Evolutionary conservation across 35 echinoderm and acorn worm species (phyloP), one percentile per base, ranked within the genome.

Genomic region (Apostichopus japonicus): DNA sequence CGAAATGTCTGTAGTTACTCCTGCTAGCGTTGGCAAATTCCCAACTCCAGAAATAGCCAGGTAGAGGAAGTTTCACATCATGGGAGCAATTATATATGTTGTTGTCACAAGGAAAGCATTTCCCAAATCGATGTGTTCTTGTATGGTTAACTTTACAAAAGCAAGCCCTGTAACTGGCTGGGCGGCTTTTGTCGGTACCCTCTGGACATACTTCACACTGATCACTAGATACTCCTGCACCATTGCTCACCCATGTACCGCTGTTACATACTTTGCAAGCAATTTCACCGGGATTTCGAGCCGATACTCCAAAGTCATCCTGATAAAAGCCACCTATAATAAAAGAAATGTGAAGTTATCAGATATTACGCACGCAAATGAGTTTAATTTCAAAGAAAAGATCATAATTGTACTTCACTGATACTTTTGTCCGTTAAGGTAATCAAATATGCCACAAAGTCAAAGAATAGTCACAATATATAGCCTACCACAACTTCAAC

Each of bases 1-100:
- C 81, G 15, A 84, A 84, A n/a, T 55, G n/a, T 58, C 6, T 13
- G 54, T 84, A 84, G 1, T 84, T 5, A 22, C 1, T 7, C 4
- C 0, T 15, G 27, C 16, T 57, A 84, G 81, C 81, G 10, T 10
- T 22, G 5, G 53, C 17, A 10, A 84, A 84, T 0, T 84, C 17
- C 81, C 81, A 84, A 23, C 81, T 84, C 81, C 81, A 84, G 13
- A 57, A 84, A 54, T 84, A 84, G 17, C 54, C 81, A 14, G 81
- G 81, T 6, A 57, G 17, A 4, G 56, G 81, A n/a, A 51, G 5
- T 51, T 59, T 17, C 16, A 59, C 54, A n/a, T 84, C 81, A 22
- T 84, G 4, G 6, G 81, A 84, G 22, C 81, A 84, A 24, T 84
- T 58, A 22, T 57, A 11, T 57, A 22, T 58, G 17, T 14, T 55